phyloP scores from a whole-genome alignment of 2,888 invertebrate species.

The Phyto melanocephala region DNA sequence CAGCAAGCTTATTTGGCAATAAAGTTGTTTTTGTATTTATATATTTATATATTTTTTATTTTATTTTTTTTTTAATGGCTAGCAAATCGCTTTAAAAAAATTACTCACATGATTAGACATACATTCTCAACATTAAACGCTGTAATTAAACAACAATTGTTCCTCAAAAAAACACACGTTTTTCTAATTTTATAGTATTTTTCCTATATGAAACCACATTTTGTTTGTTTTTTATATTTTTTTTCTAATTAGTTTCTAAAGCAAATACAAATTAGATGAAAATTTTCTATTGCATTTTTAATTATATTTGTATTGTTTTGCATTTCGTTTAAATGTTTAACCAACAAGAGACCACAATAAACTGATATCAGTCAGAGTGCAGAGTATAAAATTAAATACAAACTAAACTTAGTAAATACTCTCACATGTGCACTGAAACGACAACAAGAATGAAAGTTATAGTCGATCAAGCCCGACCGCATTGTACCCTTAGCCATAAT shows the following conservation, averaged over 20 bases:
- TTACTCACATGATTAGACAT: slow-evolving; percentile 1
- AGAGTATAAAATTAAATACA: neutral
- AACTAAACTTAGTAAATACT: neutral
- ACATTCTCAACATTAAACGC: neutral
- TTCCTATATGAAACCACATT: slow-evolving; percentile 21
- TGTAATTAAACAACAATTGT: slow-evolving; percentile 16
- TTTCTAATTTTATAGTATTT: neutral
- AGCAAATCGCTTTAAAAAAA: neutral
- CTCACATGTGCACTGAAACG: neutral
- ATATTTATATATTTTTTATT: neutral
- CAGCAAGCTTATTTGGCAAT: neutral
- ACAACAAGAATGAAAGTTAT: neutral
- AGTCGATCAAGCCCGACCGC: too few species aligned
- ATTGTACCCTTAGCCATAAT: too few species aligned
- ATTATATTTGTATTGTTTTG: neutral
- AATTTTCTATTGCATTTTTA: slow-evolving; percentile 8
- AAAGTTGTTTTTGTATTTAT: neutral
- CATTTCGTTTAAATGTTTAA: slow-evolving; percentile 32
- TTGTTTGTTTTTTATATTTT: neutral
- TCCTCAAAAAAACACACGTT: neutral
- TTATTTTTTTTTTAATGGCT: neutral
- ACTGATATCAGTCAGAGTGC: slow-evolving; percentile 39
- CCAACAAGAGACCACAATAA: slow-evolving; percentile 49
- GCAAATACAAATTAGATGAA: neutral
- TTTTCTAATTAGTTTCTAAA: too few species aligned